These are phyloP conservation scores for Chrysoperla carnea DNA, from an alignment of 1,140 invertebrate genomes.

Conservation along the genomic window DNA sequence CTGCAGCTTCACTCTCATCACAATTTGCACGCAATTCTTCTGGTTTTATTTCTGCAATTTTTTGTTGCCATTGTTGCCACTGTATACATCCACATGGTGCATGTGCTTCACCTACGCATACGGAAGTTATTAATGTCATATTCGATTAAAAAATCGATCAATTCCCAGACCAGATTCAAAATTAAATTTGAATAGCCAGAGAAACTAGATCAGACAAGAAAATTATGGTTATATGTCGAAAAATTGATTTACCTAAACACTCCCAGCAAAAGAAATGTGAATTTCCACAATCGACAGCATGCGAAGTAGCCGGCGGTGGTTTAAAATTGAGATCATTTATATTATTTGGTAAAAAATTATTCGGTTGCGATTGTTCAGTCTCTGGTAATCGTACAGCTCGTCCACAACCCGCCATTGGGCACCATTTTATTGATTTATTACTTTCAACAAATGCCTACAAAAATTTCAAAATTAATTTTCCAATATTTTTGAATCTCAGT, in stretches of 20 bases:
- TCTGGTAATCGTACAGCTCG: slow-evolving; percentile 47
- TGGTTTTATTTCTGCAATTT: slow-evolving; percentile 44
- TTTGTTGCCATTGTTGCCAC: slow-evolving; percentile 44
- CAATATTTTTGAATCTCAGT: too few relatives aligned
- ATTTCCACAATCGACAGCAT: slow-evolving; percentile 55
- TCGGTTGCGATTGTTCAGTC: slow-evolving; percentile 22
- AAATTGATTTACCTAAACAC: slow-evolving; percentile 20
- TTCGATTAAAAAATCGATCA: too few relatives aligned
- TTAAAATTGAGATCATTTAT: slow-evolving; percentile 10
- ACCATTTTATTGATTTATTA: slow-evolving; percentile 58
- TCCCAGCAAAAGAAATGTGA: slow-evolving; percentile 61
- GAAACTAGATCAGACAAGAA: too few relatives aligned
- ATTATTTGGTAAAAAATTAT: slow-evolving; percentile 6
- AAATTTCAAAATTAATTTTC: neutral
- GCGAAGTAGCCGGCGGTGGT: slow-evolving; percentile 27
- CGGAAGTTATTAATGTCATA: too few relatives aligned
- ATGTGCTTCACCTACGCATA: slow-evolving; percentile 45
- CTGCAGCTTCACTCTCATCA: slow-evolving; percentile 42
- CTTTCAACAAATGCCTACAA: slow-evolving; percentile 53
- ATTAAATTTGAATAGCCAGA: too few relatives aligned
- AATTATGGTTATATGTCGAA: too few relatives aligned
- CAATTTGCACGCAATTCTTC: slow-evolving; percentile 40
- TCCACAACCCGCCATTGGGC: slow-evolving; percentile 49
- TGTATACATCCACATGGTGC: slow-evolving; percentile 48
- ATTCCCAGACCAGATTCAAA: too few relatives aligned